Percentiles rank a stretch among this genome's conserved stretches.
Evolutionary conservation across 2,113 vertebrate species (phyloP).

Genomic region (Semnopithecus entellus): DNA sequence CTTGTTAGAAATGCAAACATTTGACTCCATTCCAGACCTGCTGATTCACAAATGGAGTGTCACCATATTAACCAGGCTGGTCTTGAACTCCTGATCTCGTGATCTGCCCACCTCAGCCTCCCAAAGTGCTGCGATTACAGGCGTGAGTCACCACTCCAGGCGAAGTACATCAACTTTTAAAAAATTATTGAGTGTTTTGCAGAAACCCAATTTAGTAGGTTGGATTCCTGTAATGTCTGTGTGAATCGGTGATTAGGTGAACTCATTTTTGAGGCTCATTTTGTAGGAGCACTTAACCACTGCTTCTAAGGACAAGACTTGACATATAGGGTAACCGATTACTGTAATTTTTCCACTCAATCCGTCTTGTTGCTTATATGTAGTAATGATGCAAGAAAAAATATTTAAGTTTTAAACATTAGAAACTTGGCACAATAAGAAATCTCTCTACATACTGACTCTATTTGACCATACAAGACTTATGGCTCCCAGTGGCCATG

Average conservation of each 20-base stretch:
- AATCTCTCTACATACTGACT: background rate
- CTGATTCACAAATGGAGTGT: background rate
- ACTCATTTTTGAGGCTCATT: background rate
- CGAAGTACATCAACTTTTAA: background rate
- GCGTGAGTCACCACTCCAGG: accelerated
- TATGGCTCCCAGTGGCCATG: background rate
- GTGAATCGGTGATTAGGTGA: background rate
- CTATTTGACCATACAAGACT: background rate
- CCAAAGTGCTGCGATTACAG: no score
- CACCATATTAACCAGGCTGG: no score
- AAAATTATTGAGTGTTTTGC: background rate
- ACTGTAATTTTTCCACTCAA: background rate
- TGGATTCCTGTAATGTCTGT: background rate
- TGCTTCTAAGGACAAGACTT: background rate
- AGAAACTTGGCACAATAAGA: background rate
- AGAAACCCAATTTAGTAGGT: background rate
- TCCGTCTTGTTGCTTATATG: background rate
- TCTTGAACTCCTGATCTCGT: no score
- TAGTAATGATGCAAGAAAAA: background rate
- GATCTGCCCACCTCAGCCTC: no score
- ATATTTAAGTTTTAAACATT: background rate
- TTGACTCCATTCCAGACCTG: background rate
- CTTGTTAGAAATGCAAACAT: background rate
- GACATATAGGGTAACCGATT: background rate
- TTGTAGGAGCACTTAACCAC: background rate